A percentile compares a stretch with the other conserved stretches of the same genome.
Conservation (phyloP, 2,888 invertebrate species). For the Corythucha ciliata region DNA sequence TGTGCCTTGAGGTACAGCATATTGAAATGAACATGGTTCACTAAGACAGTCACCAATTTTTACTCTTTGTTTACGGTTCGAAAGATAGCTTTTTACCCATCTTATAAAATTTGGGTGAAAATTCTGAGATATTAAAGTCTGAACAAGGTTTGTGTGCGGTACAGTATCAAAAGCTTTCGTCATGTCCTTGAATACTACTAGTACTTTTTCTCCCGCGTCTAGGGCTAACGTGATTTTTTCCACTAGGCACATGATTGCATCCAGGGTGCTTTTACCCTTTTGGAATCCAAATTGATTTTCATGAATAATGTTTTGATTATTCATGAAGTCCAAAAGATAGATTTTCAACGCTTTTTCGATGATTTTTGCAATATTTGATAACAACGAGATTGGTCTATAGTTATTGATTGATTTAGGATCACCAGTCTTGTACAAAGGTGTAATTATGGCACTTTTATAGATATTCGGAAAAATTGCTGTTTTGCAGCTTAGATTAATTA, state of each 20-base stretch:
- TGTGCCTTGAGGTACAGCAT: slow-evolving; percentile 9
- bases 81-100: slow-evolving; percentile 8
- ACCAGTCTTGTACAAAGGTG: slow-evolving; percentile 8
- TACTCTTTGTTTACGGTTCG: slow-evolving; percentile 4
- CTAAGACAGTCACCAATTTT: slow-evolving; percentile 5
- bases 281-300: slow-evolving; percentile 14
- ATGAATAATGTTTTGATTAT: slow-evolving; percentile 2
- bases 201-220: slow-evolving; percentile 12
- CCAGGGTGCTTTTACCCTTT: slow-evolving; percentile 1
- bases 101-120: slow-evolving; percentile 8
- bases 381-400: slow-evolving; percentile 11
- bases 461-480: slow-evolving; percentile 4
- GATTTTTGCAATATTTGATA: slow-evolving; percentile 13
- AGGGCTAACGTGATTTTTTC: slow-evolving; percentile 11
- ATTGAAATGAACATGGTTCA: slow-evolving; percentile 14
- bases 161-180: slow-evolving; percentile 18
- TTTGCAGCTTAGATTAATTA: slow-evolving; percentile 1
- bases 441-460: slow-evolving; percentile 13
- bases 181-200: slow-evolving; percentile 14
- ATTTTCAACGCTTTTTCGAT: slow-evolving; percentile 17
- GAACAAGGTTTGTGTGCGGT: slow-evolving; percentile 5
- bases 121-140: not conserved
- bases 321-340: slow-evolving; percentile 1
- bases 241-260: slow-evolving; percentile 5
- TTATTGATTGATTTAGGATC: slow-evolving; percentile 9